Evolutionary conservation across 2,888 invertebrate species (phyloP), one percentile per base, ranked within the genome.

Genomic region (Nomada hirtipes): DNA sequence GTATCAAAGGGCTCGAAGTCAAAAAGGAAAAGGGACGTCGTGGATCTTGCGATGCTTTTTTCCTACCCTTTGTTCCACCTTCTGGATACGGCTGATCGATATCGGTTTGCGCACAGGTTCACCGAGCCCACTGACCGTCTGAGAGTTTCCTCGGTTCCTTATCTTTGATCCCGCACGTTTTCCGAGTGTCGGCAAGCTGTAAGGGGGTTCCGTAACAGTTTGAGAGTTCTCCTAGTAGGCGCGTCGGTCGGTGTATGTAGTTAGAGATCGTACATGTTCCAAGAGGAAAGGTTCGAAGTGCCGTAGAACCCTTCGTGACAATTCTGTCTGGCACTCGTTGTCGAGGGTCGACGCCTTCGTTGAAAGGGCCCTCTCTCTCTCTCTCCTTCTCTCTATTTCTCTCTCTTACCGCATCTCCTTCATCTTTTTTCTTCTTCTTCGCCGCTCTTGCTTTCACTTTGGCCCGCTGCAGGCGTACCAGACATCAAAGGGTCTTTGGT

Each of bases 241-340:
- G 63, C 78, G 75, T 64, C 64, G 57, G 36, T 69, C 64, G 55
- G 76, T 71, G 70, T 78, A 76, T 26, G 57, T 26, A 23, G 75
- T 63, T 61, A 69, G 76, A 79, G 85, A 72, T 84, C 74, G 78
- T 73, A 61, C 78, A 63, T 76, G 80, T 70, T 70, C 79, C 67
- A 63, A 67, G 83, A 84, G 84, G 77, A 73, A 86, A 87, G 86
- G 79, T 76, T 74, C 87, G 67, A 85, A 88, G 88, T 87, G 85
- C 82, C 79, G 82, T 61, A 64, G 84, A 82, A 88, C 86, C 88
- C 86, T 89, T 91, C 86, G 90, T 90, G 92, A 92, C 92, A 92
- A 92, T 92, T 91, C 92, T 90, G 92, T 91, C 91, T 92, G 90
- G 90, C 91, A 91, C 82, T 87, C 86, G 89, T 89, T 88, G 89